Evolutionary conservation across 92 coral and sea anemone species (phyloP).

Genomic region (Epizoanthus scotinus): DNA sequence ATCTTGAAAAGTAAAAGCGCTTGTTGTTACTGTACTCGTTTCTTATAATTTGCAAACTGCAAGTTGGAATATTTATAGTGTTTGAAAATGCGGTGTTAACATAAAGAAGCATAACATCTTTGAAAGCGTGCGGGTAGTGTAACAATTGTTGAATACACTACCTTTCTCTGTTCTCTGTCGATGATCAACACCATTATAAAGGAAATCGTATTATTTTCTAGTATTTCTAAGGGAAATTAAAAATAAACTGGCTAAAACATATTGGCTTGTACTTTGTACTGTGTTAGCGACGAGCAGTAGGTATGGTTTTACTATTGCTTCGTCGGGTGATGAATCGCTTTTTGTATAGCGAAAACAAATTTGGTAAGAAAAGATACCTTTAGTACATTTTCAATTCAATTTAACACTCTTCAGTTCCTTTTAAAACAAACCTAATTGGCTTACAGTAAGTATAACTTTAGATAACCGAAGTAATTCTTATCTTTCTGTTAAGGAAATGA

Average conservation of each 20-base stretch:
- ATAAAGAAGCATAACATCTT: not conserved
- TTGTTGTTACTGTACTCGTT: too few species aligned
- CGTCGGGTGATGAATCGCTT: too few species aligned
- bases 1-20: too few species aligned
- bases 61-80: too few species aligned
- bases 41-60: too few species aligned
- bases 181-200: not conserved
- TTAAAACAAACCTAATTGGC: not conserved
- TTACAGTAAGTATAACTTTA: not conserved
- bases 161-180: not conserved
- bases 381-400: not conserved
- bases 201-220: not conserved
- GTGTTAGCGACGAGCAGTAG: too few species aligned
- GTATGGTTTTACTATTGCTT: too few species aligned
- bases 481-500: not conserved
- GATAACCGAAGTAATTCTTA: conserved; percentile 3
- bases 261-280: too few species aligned
- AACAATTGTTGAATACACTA: conserved; percentile 12
- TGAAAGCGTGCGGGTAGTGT: conserved; percentile 10
- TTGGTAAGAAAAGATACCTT: too few species aligned
- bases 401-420: not conserved
- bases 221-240: not conserved
- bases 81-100: too few species aligned
- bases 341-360: too few species aligned
- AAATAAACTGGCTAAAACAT: too few species aligned